Percentiles rank a stretch among this genome's conserved stretches.
These are phyloP conservation scores for Aramus guarauna DNA, from an alignment of 2,113 vertebrate species.

Conservation along the genomic window DNA sequence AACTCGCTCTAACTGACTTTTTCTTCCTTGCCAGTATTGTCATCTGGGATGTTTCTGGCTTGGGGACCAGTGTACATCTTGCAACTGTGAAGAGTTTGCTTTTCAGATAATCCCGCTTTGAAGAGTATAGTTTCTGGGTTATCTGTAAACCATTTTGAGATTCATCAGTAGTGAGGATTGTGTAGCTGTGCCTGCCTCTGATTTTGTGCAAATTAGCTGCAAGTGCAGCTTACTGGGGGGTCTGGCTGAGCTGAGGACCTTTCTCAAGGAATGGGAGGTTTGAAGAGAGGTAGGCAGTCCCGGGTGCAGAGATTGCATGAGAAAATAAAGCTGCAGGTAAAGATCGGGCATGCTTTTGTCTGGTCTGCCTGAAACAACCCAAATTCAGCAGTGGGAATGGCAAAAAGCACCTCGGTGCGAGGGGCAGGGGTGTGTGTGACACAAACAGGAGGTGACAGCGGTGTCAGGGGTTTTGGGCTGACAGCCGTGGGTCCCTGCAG, in stretches of 20 bases:
- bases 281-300: neutral
- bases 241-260: neutral
- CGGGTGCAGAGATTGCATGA: neutral
- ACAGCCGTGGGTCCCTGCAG: neutral
- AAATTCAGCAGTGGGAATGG: neutral
- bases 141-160: neutral
- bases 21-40: neutral
- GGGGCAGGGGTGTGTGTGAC: neutral
- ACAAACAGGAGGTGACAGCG: neutral
- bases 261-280: neutral
- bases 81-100: neutral
- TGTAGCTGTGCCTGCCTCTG: neutral
- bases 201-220: neutral
- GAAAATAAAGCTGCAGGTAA: neutral
- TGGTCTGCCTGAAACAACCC: neutral
- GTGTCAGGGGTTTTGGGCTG: neutral
- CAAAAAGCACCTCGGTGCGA: neutral
- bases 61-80: neutral
- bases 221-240: neutral
- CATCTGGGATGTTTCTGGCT: neutral
- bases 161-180: neutral
- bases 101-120: neutral
- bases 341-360: neutral
- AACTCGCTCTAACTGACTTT: neutral
- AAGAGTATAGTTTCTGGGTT: neutral